Base-by-base conservation (phyloP, 2,113 vertebrate genomes). In the Sapayoa aenigma region DNA sequence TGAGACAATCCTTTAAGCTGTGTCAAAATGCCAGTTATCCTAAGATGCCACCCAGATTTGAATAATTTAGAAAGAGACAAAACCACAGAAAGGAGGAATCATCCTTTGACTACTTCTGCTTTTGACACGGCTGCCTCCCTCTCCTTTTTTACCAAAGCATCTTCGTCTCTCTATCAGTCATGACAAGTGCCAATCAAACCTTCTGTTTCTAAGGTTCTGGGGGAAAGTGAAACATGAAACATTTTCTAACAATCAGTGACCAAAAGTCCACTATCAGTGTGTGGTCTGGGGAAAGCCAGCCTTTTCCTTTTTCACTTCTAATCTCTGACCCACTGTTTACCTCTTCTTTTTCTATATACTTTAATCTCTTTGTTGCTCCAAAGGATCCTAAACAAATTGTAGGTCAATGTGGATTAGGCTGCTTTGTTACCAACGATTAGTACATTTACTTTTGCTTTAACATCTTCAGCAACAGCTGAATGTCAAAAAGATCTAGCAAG, bases 151-250 rank as follows among this genome's bases (percentile, higher is more conserved):
- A 97, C 97, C 97, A 97, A 98, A 97, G 97, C 97, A 95, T 98
- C 98, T 98, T 97, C 96, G 91, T 98, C 98, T 98, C 98, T 99
- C 98, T 98, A 98, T 98, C 98, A 97, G 98, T 90, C 93, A 97
- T 99, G 99, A 99, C 99, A 99, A 99, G 98, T 99, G 99, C 98
- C 99, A 99, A 98, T 99, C 99, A 99, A 98, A 98, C 97, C 97
- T 97, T 97, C 96, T 88, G 95, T 96, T 96, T 98, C 96, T 95
- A 96, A 95, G 96, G 96, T 97, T 98, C 78, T 92, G 68, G 90
- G 76, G 46, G 72, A 94, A 92, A 86, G 94, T 80, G 95, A 95
- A 97, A 98, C 96, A 97, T 95, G 95, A 97, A 98, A 96, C 96
- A 89, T 97, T 97, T 97, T 97, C 78, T 90, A 98, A 99, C 99